Base-by-base conservation (phyloP, 1,140 invertebrate genomes). In the Panulirus ornatus region DNA sequence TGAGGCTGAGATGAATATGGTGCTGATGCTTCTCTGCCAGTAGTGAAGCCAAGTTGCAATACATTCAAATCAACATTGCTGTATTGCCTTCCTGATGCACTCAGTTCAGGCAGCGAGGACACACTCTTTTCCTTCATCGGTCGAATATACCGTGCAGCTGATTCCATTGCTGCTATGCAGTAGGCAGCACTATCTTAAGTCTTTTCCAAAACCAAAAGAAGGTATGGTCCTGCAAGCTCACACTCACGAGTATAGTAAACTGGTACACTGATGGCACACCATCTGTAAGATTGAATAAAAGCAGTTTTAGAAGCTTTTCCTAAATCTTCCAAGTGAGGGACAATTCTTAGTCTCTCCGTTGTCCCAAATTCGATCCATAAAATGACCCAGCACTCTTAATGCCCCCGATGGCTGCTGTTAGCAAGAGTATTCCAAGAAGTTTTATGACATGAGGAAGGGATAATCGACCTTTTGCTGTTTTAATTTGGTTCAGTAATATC, bases 301-400 rank as follows among this genome's bases (percentile, higher is more conserved):
- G 11, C 11, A 11, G 11, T 58, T 58, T 11, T 58, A 58, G 11
- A 58, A 22, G 51, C 51, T n/a, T n/a, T n/a, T n/a, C n/a, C n/a
- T n/a, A n/a, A n/a, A n/a, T n/a, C n/a, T n/a, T n/a, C n/a, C n/a
- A n/a, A n/a, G n/a, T n/a, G n/a, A n/a, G n/a, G n/a, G n/a, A n/a
- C n/a, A n/a, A n/a, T n/a, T n/a, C n/a, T n/a, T n/a, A n/a, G n/a
- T n/a, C n/a, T n/a, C n/a, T n/a, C n/a, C n/a, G n/a, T 36, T 75
- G 81, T 19, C 88, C 88, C 34, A 89, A 30, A 9, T 82, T 89
- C 27, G 88, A 89, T 58, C 88, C 88, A 83, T 76, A 58, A 47
- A 89, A 89, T 40, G 88, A 89, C 27, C 88, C 88, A 47, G 88
- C 88, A 83, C 79, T 83, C 42, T 47, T 75, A 38, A 89, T 76